phyloP scores from a whole-genome alignment of 2,888 invertebrate species.

The Phyllotreta striolata region DNA sequence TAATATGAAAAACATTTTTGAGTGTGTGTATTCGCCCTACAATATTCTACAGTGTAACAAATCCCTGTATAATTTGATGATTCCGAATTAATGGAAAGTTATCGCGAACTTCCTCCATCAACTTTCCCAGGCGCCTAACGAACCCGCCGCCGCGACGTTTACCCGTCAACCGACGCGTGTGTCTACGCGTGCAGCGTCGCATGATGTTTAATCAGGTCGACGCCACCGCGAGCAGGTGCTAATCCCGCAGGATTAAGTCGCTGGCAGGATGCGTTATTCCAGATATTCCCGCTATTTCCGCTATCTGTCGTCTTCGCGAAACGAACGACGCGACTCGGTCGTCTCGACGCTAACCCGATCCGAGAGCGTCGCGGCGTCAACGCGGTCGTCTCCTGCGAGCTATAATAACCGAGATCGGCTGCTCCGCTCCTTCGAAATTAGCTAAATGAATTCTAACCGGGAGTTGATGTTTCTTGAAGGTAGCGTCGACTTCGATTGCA shows the following conservation, averaged over 20 bases:
- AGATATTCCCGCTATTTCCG: slow-evolving; percentile 24
- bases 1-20: too few relatives aligned
- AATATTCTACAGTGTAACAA: too few relatives aligned
- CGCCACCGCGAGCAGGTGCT: slow-evolving; percentile 57
- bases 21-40: too few relatives aligned
- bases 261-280: slow-evolving; percentile 35
- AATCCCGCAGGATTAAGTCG: slow-evolving; percentile 53
- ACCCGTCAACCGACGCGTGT: slow-evolving; percentile 5
- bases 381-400: slow-evolving; percentile 21
- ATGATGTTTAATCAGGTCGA: slow-evolving; percentile 56
- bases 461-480: too few relatives aligned
- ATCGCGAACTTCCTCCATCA: too few relatives aligned
- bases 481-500: too few relatives aligned
- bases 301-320: slow-evolving; percentile 18
- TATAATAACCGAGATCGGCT: slow-evolving; percentile 19
- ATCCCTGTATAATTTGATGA: too few relatives aligned
- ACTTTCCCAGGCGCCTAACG: too few relatives aligned
- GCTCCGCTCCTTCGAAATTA: slow-evolving; percentile 21
- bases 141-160: slow-evolving; percentile 9
- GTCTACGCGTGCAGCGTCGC: slow-evolving; percentile 40
- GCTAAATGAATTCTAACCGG: slow-evolving; percentile 18
- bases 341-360: slow-evolving; percentile 17
- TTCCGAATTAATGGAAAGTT: too few relatives aligned
- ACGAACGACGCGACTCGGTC: slow-evolving; percentile 6
- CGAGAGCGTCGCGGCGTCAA: slow-evolving; percentile 26